A percentile compares a stretch with the other conserved stretches of the same genome.
These are phyloP conservation scores for Pheosia tremula DNA, from an alignment of 2,888 invertebrate species.

Conservation along the genomic window DNA sequence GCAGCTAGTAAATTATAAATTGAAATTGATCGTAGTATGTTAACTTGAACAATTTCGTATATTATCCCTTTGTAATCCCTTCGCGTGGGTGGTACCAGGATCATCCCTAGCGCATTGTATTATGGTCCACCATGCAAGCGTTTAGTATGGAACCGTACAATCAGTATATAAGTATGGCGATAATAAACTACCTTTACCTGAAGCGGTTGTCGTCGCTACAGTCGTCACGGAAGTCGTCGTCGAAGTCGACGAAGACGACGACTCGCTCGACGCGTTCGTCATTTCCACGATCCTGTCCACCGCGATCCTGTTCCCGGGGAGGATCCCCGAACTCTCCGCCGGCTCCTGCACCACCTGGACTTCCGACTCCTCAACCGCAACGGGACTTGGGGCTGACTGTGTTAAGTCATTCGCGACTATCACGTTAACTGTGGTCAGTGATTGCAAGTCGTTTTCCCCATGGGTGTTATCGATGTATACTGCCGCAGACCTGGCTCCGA, in stretches of 20 bases:
- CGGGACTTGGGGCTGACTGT: constrained; percentile 59
- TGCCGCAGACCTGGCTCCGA: constrained; percentile 76
- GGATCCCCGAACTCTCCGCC: constrained; percentile 54
- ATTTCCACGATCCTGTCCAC: constrained; percentile 76
- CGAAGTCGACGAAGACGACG: constrained; percentile 52
- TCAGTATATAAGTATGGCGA: no score
- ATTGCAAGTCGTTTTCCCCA: constrained; percentile 71
- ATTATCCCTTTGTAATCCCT: no score
- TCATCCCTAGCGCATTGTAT: no score
- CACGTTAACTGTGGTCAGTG: constrained; percentile 77
- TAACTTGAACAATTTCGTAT: no score
- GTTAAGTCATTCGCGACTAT: constrained; percentile 75
- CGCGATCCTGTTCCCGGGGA: constrained; percentile 65
- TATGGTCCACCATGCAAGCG: no score
- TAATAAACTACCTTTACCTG: constrained; percentile 56
- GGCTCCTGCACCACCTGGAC: constrained; percentile 43
- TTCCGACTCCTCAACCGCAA: constrained; percentile 58
- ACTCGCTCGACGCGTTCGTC: constrained; percentile 53
- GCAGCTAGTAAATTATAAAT: no score
- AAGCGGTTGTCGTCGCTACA: constrained; percentile 68
- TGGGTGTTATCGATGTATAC: constrained; percentile 79
- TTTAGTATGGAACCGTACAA: no score
- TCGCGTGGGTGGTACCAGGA: no score
- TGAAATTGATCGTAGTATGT: no score
- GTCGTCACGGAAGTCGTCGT: constrained; percentile 61